Base-by-base conservation (phyloP, 2,888 invertebrate genomes). In the Nomada fabriciana region DNA sequence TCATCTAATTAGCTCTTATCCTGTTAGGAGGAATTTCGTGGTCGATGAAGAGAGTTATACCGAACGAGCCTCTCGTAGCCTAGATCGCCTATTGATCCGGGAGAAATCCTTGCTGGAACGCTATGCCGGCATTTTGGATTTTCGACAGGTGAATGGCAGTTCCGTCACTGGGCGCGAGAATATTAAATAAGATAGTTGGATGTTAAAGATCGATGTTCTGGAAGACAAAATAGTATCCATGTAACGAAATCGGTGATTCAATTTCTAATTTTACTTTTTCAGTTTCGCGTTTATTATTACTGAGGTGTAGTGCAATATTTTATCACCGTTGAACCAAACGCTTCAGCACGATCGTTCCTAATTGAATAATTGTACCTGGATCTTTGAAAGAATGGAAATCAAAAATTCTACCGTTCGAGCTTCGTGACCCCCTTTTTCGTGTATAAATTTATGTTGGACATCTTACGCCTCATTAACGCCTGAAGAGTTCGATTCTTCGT, bases 1-100 rank as follows among this genome's bases (percentile, higher is more conserved):
- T 13, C 20, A 68, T 72, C 76, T 86, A 88, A 88, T 88, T 88
- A 83, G 78, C 65, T 57, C 11, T 63, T 63, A 42, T 47, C 67
- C 57, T n/a, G 71, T 15, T 65, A 55, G 29, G n/a, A 29, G 68
- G 65, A 79, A 74, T 64, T 64, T 76, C 64, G 50, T 20, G 18
- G 67, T 15, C 55, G 73, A 70, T 42, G 23, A 68, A 63, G 67
- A 59, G 64, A 55, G 18, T 53, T 42, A 52, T 63, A 67, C 69
- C 3, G 60, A 57, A 52, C 52, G 73, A 61, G 36, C 50, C 67
- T 25, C 61, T 55, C 43, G 57, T 29, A 53, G 78, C 52, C 67
- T 63, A 13, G 67, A 70, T 73, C 73, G 57, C 11, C 29, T 61
- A 63, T 70, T 23, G 81, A 81, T 74, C 47, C 50, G 10, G 1